Evolutionary conservation across 2,797 vertebrate genomes (phyloP).

Genomic region (Macropodus opercularis): DNA sequence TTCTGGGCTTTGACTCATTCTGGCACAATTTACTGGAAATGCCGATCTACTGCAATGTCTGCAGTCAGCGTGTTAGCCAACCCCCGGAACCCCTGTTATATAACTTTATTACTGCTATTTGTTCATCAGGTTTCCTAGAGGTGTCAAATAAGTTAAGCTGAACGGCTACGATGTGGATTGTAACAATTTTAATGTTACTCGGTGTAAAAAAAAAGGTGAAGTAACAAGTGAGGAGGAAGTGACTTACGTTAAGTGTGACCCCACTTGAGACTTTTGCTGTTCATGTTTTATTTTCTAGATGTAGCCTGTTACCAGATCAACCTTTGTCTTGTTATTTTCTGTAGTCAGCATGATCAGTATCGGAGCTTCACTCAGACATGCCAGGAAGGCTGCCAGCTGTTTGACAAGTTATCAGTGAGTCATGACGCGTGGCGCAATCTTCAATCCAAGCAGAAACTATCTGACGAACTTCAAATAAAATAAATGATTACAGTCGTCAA

Average conservation of each 20-base stretch:
- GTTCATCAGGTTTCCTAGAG: neutral
- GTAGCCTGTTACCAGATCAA: neutral
- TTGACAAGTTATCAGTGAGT: neutral
- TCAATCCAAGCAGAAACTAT: constrained; percentile 8
- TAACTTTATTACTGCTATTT: neutral
- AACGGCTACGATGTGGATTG: neutral
- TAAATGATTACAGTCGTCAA: constrained; percentile 11
- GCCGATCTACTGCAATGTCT: neutral
- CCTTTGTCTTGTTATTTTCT: constrained; percentile 24
- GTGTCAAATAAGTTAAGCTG: neutral
- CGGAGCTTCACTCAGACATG: neutral
- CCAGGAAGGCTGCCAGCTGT: constrained; percentile 2
- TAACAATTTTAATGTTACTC: neutral
- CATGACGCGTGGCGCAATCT: neutral
- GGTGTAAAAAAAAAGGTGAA: constrained; percentile 6
- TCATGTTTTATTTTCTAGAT: constrained; percentile 20
- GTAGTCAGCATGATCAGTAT: constrained; percentile 22
- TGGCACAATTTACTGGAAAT: constrained; percentile 50
- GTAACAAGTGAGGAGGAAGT: constrained; percentile 13
- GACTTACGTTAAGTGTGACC: constrained; percentile 12
- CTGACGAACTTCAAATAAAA: constrained; percentile 7
- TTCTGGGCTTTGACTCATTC: constrained; percentile 65
- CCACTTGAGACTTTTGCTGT: constrained; percentile 26
- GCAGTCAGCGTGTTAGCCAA: constrained; percentile 25
- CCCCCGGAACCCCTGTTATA: neutral